phyloP scores from a whole-genome alignment of 2,797 vertebrate genomes.

The Syndactyla subalaris region DNA sequence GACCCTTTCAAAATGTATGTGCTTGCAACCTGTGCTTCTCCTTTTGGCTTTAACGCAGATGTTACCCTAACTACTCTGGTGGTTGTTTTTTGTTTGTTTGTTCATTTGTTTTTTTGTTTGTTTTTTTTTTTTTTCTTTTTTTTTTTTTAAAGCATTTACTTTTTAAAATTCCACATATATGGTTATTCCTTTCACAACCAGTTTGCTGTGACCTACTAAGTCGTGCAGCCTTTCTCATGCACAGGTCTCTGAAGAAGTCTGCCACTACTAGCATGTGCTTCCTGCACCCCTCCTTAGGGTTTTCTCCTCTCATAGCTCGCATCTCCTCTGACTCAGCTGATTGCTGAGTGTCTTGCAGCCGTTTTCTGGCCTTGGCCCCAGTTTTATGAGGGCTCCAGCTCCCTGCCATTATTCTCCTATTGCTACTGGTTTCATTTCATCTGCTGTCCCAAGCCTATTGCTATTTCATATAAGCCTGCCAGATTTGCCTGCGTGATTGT shows the following conservation, averaged over 20 bases:
- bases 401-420: not conserved
- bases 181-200: not conserved
- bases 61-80: not conserved
- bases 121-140: too few relatives aligned
- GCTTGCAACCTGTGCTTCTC: not conserved
- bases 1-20: not conserved
- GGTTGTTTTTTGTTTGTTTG: not conserved
- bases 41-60: not conserved
- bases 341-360: not conserved
- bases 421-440: constrained; percentile 37
- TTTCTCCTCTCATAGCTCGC: not conserved
- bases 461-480: constrained; percentile 41
- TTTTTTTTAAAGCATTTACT: not conserved
- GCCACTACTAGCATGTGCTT: not conserved
- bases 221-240: fast-evolving
- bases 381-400: not conserved
- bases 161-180: not conserved
- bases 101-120: too few relatives aligned
- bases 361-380: not conserved
- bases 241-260: not conserved
- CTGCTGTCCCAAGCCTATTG: not conserved
- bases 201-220: not conserved
- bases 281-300: not conserved
- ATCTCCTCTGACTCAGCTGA: not conserved
- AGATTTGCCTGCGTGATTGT: constrained; percentile 43